Evolutionary conservation across 2,797 vertebrate genomes (phyloP).

Genomic region (Parotocinclus haroldoi): DNA sequence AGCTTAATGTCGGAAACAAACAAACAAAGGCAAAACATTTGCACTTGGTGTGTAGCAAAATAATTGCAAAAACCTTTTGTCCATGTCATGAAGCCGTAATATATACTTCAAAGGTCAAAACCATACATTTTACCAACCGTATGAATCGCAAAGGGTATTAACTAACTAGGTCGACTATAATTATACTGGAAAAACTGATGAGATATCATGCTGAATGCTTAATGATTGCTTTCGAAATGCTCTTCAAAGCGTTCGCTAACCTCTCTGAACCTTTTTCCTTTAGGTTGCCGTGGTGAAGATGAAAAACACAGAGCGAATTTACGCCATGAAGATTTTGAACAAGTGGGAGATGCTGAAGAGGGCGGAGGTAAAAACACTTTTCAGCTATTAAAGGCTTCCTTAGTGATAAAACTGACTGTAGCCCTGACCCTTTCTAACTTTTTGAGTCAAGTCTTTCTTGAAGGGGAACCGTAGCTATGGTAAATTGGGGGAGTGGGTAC

Average conservation of each 20-base stretch:
- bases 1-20: too few relatives aligned
- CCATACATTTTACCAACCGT: conserved; percentile 22
- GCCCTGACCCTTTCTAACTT: too few relatives aligned
- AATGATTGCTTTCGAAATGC: background rate
- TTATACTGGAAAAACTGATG: conserved; percentile 37
- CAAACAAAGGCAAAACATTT: too few relatives aligned
- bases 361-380: conserved; percentile 79
- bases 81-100: too few relatives aligned
- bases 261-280: background rate
- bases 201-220: background rate
- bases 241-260: background rate
- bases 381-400: too few relatives aligned
- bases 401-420: too few relatives aligned
- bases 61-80: too few relatives aligned
- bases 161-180: conserved; percentile 42
- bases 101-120: conserved; percentile 20
- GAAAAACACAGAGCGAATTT: conserved; percentile 95
- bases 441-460: background rate
- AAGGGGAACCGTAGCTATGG: background rate
- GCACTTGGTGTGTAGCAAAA: too few relatives aligned
- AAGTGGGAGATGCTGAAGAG: conserved; percentile 99
- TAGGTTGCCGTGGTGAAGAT: conserved; percentile 98
- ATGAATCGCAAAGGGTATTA: conserved; percentile 16
- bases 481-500: too few relatives aligned
- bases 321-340: conserved; percentile 98